phyloP scores from a whole-genome alignment of 2,797 vertebrate genomes.

The Lithobates sylvaticus region DNA sequence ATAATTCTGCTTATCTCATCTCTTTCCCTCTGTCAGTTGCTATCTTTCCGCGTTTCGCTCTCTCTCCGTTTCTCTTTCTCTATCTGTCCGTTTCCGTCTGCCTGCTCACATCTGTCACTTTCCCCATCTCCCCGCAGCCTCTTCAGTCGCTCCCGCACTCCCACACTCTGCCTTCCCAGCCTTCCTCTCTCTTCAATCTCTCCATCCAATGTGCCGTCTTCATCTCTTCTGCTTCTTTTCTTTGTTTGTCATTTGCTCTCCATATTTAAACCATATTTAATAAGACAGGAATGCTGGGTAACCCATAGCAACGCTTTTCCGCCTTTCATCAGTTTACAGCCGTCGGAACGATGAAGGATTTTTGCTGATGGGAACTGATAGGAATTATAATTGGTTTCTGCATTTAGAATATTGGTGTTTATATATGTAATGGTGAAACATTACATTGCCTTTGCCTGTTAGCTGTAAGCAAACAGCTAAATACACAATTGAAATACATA shows the following conservation, averaged over 20 bases:
- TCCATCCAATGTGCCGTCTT: constrained; percentile 2
- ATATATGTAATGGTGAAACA: no score
- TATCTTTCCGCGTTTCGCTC: constrained; percentile 46
- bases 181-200: neutral
- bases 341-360: neutral
- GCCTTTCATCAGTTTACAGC: no score
- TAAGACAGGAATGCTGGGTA: no score
- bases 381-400: no score
- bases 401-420: no score
- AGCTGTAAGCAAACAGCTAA: no score
- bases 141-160: constrained; percentile 16
- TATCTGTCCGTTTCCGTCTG: constrained; percentile 59
- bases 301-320: no score
- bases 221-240: neutral
- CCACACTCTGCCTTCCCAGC: constrained; percentile 11
- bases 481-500: no score
- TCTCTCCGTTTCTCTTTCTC: constrained; percentile 50
- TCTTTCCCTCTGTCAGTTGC: constrained; percentile 54
- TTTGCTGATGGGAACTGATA: no score
- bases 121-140: constrained; percentile 41
- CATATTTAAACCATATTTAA: constrained; percentile 18
- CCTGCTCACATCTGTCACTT: constrained; percentile 61
- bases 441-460: no score
- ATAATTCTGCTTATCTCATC: constrained; percentile 56
- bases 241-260: neutral